These are phyloP conservation scores for Troides aeacus DNA, from an alignment of 2,888 invertebrate genomes.

Conservation along the genomic window DNA sequence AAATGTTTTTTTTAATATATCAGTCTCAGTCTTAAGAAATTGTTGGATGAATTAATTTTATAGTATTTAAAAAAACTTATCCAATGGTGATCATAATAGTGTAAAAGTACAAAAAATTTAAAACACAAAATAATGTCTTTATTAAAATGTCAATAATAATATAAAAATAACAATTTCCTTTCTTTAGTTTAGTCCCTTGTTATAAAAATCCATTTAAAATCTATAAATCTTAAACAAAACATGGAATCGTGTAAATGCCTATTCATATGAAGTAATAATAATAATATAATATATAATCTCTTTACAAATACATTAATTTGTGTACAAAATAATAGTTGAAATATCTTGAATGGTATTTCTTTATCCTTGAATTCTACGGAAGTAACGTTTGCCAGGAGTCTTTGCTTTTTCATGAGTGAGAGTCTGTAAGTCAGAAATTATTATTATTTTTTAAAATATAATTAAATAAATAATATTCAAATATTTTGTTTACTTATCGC, in stretches of 20 bases:
- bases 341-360: background rate
- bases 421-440: slow-evolving; percentile 67
- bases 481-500: background rate
- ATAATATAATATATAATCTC: background rate
- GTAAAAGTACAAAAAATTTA: background rate
- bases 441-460: background rate
- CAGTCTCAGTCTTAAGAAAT: too few species aligned
- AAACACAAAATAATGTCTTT: background rate
- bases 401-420: slow-evolving; percentile 77
- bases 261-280: background rate
- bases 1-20: too few species aligned
- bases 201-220: background rate
- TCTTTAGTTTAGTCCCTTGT: background rate
- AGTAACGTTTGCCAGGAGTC: slow-evolving; percentile 78
- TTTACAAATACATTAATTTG: background rate
- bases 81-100: too few species aligned
- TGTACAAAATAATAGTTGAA: background rate
- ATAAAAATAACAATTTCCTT: slow-evolving; percentile 1
- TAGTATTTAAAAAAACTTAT: too few species aligned
- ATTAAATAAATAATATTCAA: background rate
- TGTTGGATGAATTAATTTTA: too few species aligned
- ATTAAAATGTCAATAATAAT: slow-evolving; percentile 1
- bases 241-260: background rate
- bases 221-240: background rate
- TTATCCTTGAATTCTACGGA: slow-evolving; percentile 62